Percentiles rank a stretch among this genome's conserved stretches.
These are phyloP conservation scores for Drosophila chauvacae DNA, from an alignment of 1,140 invertebrate species.

Conservation along the genomic window DNA sequence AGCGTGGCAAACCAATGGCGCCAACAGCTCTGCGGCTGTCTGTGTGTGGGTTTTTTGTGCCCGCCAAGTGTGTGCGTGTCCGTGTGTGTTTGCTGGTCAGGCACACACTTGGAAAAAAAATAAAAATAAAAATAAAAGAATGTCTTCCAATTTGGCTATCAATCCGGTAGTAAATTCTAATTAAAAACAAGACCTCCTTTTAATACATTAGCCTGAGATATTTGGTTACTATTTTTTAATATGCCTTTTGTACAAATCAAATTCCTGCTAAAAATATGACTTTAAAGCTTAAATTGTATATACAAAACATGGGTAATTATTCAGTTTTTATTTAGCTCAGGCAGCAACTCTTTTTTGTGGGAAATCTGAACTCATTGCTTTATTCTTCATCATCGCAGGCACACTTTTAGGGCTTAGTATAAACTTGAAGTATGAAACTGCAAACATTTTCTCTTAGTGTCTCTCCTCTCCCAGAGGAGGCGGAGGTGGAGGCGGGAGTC, in stretches of 20 bases:
- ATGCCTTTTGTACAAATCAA: neutral
- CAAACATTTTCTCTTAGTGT: neutral
- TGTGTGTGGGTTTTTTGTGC: slow-evolving; percentile 27
- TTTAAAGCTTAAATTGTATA: neutral
- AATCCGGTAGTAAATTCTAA: slow-evolving; percentile 11
- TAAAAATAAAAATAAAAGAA: neutral
- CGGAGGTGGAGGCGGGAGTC: neutral
- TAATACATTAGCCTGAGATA: neutral
- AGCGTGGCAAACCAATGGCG: slow-evolving; percentile 74
- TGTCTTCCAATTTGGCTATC: slow-evolving; percentile 11
- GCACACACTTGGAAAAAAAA: slow-evolving; percentile 4
- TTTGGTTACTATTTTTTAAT: neutral
- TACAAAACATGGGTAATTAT: neutral
- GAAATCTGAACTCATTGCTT: neutral
- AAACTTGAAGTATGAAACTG: neutral
- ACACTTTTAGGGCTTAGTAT: neutral
- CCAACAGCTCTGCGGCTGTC: slow-evolving; percentile 59
- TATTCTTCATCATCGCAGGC: neutral
- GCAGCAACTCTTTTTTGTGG: neutral
- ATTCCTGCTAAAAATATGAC: neutral
- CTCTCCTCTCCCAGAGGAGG: neutral
- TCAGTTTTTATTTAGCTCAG: neutral
- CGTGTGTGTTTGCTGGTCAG: slow-evolving; percentile 25
- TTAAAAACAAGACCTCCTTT: neutral
- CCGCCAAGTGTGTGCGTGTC: slow-evolving; percentile 5